Percentiles rank a stretch among this genome's conserved stretches.
These are phyloP conservation scores for Lasioglossum vierecki DNA, from an alignment of 2,888 invertebrate species.

Conservation along the genomic window DNA sequence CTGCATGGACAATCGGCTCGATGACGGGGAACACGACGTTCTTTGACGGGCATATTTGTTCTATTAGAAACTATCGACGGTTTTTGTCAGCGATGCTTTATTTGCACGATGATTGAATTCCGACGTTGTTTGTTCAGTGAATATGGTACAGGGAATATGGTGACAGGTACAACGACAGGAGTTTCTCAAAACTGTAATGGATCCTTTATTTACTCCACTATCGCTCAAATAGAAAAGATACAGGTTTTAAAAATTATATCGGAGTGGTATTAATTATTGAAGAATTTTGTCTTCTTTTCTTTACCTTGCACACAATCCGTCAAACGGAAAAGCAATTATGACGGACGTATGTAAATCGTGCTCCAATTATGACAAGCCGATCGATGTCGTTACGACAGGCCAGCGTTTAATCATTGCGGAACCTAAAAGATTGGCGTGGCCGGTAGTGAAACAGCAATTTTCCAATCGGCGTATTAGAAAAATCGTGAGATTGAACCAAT, in stretches of 20 bases:
- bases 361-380: background rate
- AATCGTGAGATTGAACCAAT: conserved; percentile 10
- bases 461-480: background rate
- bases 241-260: background rate
- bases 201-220: background rate
- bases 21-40: background rate
- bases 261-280: background rate
- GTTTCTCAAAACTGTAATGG: background rate
- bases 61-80: background rate
- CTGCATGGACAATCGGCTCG: background rate
- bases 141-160: too few relatives aligned
- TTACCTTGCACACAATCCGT: background rate
- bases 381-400: background rate
- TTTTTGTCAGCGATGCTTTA: background rate
- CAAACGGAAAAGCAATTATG: background rate
- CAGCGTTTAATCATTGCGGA: background rate
- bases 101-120: background rate
- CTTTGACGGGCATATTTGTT: background rate
- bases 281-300: background rate
- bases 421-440: background rate
- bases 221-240: background rate
- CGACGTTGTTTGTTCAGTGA: background rate
- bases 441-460: background rate
- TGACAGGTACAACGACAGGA: background rate
- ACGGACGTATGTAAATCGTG: background rate